Evolutionary conservation across 2,797 vertebrate genomes (phyloP).

Genomic region (Diceros bicornis): DNA sequence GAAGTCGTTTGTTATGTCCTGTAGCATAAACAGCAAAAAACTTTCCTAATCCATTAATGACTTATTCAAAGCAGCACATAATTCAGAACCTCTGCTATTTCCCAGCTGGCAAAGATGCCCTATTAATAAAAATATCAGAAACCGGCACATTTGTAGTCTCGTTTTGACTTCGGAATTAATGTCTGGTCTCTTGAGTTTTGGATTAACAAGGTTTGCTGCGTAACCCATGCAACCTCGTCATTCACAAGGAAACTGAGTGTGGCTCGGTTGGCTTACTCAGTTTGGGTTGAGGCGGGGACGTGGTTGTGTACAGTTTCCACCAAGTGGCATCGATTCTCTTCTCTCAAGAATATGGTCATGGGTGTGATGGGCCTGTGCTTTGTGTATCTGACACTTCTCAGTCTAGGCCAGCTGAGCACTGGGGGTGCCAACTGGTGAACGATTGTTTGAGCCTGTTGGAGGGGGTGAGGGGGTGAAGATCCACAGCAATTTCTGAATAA

Average conservation of each 20-base stretch:
- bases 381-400: neutral
- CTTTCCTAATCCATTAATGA: slow-evolving; percentile 58
- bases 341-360: neutral
- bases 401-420: neutral
- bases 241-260: neutral
- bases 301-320: neutral
- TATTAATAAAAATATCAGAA: slow-evolving; percentile 75
- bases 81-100: slow-evolving; percentile 69
- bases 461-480: neutral
- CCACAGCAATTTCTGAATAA: neutral
- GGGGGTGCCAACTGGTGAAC: neutral
- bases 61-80: slow-evolving; percentile 67
- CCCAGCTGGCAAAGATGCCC: slow-evolving; percentile 66
- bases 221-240: neutral
- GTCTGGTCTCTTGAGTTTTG: slow-evolving; percentile 55
- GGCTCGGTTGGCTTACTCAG: neutral
- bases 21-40: neutral
- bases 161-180: slow-evolving; percentile 67
- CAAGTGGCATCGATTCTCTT: neutral
- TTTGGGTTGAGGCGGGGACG: neutral
- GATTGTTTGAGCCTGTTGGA: neutral
- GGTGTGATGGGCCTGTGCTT: neutral
- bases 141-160: neutral
- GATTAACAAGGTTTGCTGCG: neutral
- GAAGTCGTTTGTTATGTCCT: slow-evolving; percentile 29